Base-by-base conservation (phyloP, 2,888 invertebrate genomes). In the Maniola hyperantus region DNA sequence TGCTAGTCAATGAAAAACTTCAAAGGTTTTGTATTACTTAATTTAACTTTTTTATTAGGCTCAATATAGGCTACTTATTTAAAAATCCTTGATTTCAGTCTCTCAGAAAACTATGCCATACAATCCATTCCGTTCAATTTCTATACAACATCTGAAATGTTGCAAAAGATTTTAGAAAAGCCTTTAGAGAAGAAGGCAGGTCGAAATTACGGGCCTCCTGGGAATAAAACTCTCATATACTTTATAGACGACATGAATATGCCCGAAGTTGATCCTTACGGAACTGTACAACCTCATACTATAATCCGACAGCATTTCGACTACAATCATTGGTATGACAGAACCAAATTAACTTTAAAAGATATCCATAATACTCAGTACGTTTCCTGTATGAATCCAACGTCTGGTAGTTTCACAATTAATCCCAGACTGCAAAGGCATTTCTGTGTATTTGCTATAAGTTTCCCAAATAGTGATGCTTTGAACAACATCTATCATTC, bases 211-310 rank as follows among this genome's bases (percentile, higher is more conserved):
- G 99, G 98, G 0, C 99, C 99, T 13, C 98, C 98, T 0, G 98
- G 99, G 13, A 98, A 96, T 78, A 98, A 98, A 87, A 97, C 96
- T 0, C 92, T 99, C 51, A 95, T 99, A 71, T 99, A 98, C 85
- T 99, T 99, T 82, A 96, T 99, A 69, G 99, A 99, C 81, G 99
- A 99, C 79, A 96, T 99, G 96, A 99, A 99, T 82, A 99, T 99
- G 98, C 99, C 99, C 0, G 98, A 98, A 93, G 97, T 97, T 20
- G 94, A 94, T 73, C 72, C 94, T 44, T 99, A 99, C 79, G 98
- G 98, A 8, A 99, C 99, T 0, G 99, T 99, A 0, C 98, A 98
- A 83, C 99, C 99, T 0, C 99, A 99, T 82, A 99, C 99, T 0
- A 89, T 99, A 64, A 98, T 99, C 73, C 93, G 99, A 1, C 99